Base-by-base conservation (phyloP, 2,113 vertebrate genomes). In the Bathybates hornii region DNA sequence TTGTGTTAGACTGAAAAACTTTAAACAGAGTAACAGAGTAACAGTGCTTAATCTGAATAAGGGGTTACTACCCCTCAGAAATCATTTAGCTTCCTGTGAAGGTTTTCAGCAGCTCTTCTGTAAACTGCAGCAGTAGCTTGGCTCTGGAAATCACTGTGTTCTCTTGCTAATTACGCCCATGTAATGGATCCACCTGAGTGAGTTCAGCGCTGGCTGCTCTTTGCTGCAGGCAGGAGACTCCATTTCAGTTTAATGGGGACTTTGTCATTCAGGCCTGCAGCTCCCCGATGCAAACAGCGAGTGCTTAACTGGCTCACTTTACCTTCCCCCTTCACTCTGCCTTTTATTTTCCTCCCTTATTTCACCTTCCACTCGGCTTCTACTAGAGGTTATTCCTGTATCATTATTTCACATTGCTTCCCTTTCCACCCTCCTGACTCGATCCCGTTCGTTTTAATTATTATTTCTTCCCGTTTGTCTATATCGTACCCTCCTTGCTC, bases 191-290 rank as follows among this genome's bases (percentile, higher is more conserved):
- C 91, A 92, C 89, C 91, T 90, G 90, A 92, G 91, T 21, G 63
- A 83, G 79, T 78, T 71, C 50, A 27, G 50, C 4, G 9, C 79
- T 48, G 85, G 85, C 83, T 87, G 82, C 16, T 34, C 73, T 73
- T 73, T 81, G 87, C 92, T 91, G 88, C 89, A 87, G 91, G 91
- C 93, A 7, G 89, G 85, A 88, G 87, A 82, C 93, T 92, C 91
- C 85, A 88, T 93, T 89, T 89, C 88, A 90, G 81, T 93, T 88
- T 94, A 93, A 93, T 92, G 90, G 91, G 91, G 86, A 89, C 87
- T 91, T 91, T 91, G 93, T 92, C 86, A 93, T 92, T 91, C 89
- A 89, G 87, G 89, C 93, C 92, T 89, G 87, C 78, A 91, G 91
- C 93, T 89, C 81, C 82, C 89, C 80, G 82, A 87, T 90, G 89